phyloP scores from a whole-genome alignment of 1,140 invertebrate genomes.

The Drosophila elegans region DNA sequence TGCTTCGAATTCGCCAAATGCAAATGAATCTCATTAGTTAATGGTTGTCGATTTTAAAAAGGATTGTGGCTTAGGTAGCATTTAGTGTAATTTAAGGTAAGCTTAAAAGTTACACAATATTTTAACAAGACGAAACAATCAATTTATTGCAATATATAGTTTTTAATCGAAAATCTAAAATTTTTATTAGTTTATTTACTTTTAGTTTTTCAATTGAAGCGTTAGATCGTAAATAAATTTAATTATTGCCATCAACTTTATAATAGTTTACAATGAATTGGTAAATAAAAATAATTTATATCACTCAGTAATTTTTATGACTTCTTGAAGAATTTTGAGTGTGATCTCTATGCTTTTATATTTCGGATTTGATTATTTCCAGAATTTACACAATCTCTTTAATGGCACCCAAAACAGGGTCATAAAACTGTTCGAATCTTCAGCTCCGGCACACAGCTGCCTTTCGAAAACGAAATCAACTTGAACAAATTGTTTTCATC shows the following conservation, averaged over 20 bases:
- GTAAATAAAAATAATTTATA: constrained; percentile 28
- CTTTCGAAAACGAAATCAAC: constrained; percentile 55
- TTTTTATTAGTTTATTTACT: no score
- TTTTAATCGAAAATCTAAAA: no score
- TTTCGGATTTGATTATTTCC: constrained; percentile 51
- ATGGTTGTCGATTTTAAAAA: background rate
- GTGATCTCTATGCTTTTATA: constrained; percentile 47
- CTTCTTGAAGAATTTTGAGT: constrained; percentile 50
- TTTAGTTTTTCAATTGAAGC: no score
- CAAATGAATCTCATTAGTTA: constrained; percentile 39
- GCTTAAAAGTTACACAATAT: background rate
- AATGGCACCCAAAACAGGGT: constrained; percentile 59
- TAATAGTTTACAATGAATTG: constrained; percentile 9
- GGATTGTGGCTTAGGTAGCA: background rate
- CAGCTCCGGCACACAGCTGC: constrained; percentile 38
- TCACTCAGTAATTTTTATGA: constrained; percentile 49
- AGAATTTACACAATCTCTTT: constrained; percentile 76
- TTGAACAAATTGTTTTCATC: constrained; percentile 76
- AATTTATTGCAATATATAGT: background rate
- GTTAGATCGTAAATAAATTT: background rate
- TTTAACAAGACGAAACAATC: background rate
- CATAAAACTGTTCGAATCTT: constrained; percentile 55
- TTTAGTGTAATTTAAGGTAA: background rate
- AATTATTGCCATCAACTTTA: background rate
- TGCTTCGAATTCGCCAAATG: constrained; percentile 30